Percentiles rank a stretch among this genome's conserved stretches.
Conservation (phyloP, 2,113 vertebrate species). For the Plecotus auritus region DNA sequence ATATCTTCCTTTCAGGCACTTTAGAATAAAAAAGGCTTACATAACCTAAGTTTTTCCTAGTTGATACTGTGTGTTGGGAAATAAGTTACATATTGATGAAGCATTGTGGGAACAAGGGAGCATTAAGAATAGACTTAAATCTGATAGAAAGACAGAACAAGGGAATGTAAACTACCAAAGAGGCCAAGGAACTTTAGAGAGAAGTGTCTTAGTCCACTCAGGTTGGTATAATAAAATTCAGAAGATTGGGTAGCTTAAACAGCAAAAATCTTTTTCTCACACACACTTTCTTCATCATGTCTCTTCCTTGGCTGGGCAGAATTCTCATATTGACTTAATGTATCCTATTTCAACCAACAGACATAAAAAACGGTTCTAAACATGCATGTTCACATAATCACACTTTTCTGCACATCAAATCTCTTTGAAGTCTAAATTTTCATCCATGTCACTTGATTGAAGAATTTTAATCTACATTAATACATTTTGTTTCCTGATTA, state of each 20-base stretch:
- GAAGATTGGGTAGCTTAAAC: not conserved
- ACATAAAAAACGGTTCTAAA: not conserved
- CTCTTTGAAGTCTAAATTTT: not conserved
- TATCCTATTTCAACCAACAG: not conserved
- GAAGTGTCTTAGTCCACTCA: not conserved
- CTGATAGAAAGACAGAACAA: not conserved
- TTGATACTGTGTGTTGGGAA: not conserved
- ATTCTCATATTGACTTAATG: not conserved
- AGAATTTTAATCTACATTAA: not conserved
- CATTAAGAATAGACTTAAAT: slow-evolving; percentile 4
- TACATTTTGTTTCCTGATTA: not conserved
- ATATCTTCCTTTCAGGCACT: not conserved
- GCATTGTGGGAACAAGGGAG: not conserved
- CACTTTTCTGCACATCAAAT: not conserved
- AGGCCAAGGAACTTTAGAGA: not conserved
- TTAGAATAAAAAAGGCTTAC: not conserved
- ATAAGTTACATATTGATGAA: not conserved
- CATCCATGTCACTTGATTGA: not conserved
- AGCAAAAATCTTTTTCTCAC: not conserved
- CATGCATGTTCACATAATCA: not conserved
- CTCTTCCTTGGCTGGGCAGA: not conserved
- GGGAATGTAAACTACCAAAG: not conserved
- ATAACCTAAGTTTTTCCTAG: not conserved
- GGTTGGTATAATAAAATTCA: not conserved
- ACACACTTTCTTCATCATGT: not conserved